Base-by-base conservation (phyloP, 2,888 invertebrate genomes). In the Drosophila helvetica region DNA sequence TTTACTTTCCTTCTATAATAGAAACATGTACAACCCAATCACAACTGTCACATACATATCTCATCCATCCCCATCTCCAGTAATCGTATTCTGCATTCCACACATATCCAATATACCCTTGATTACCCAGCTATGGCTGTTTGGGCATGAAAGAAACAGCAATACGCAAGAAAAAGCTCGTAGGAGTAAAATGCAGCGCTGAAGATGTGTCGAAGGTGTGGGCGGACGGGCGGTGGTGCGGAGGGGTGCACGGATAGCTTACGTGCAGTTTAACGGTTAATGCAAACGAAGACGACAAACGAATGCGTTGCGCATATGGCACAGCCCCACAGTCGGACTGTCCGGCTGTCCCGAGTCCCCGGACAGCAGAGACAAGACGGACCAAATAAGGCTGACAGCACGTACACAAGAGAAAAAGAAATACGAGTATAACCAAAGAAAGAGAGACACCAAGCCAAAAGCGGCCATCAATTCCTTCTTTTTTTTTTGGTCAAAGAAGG, bases 201-300 rank as follows among this genome's bases (percentile, higher is more conserved):
- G 75, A 86, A 88, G 87, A 87, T 87, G 89, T 86, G 85, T 87
- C 88, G 82, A 79, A 79, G 55, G 79, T 85, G 85, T 85, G 75
- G 89, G 85, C 77, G 78, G 64, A 45, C 57, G 22, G 15, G 22
- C 46, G 43, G 54, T 56, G 65, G 51, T 51, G 30, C 50, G 43
- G 54, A 61, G 68, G 54, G 54, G 38, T 48, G 42, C 30, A 64
- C 51, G 33, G 38, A 64, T 56, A 61, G 81, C 58, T 70, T 67
- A 80, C 75, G 81, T 88, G 89, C 89, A 87, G 87, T 87, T 71
- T 85, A 85, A 85, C 85, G 89, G 85, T 85, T 85, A 89, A 86
- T 86, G 89, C 88, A 86, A 87, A 70, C 75, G 70, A 75, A 60
- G 69, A 75, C 66, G 66, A 74, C 67, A 77, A 38, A 61, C 70